Evolutionary conservation across 1,140 invertebrate genomes (phyloP).

Genomic region (Aradophagus sp.): DNA sequence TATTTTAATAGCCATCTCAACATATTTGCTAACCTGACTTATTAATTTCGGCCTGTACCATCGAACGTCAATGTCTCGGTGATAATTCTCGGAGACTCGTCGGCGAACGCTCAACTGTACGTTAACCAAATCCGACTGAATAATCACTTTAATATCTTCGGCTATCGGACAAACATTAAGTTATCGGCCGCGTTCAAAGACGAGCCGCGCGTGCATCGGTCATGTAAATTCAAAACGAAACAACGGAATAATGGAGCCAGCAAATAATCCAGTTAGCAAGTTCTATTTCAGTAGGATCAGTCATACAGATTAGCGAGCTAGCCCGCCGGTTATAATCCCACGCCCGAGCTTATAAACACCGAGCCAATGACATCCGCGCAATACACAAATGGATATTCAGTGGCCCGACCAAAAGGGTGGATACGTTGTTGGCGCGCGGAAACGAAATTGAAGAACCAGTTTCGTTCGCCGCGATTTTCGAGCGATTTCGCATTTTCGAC

Average conservation of each 20-base stretch:
- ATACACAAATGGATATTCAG: constrained; percentile 24
- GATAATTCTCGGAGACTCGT: too few relatives aligned
- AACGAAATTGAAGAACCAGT: too few relatives aligned
- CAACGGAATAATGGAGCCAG: constrained; percentile 36
- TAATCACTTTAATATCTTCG: constrained; percentile 37
- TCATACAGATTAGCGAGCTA: constrained; percentile 46
- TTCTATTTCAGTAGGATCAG: constrained; percentile 53
- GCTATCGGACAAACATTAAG: constrained; percentile 26
- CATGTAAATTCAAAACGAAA: constrained; percentile 40
- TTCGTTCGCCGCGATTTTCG: too few relatives aligned
- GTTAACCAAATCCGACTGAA: constrained; percentile 3
- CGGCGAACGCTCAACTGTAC: too few relatives aligned
- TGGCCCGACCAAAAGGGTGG: not conserved
- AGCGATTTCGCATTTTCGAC: too few relatives aligned
- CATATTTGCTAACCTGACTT: too few relatives aligned
- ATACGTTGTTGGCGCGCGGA: not conserved
- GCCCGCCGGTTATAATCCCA: constrained; percentile 40
- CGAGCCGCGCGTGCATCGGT: constrained; percentile 14
- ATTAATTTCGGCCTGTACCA: too few relatives aligned
- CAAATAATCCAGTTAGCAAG: constrained; percentile 51
- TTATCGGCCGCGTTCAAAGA: constrained; percentile 30
- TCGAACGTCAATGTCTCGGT: too few relatives aligned
- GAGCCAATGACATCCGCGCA: constrained; percentile 30
- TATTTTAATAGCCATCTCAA: too few relatives aligned
- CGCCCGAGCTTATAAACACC: constrained; percentile 53